Evolutionary conservation across 2,888 invertebrate species (phyloP).

Genomic region (Drosophila mercatorum): DNA sequence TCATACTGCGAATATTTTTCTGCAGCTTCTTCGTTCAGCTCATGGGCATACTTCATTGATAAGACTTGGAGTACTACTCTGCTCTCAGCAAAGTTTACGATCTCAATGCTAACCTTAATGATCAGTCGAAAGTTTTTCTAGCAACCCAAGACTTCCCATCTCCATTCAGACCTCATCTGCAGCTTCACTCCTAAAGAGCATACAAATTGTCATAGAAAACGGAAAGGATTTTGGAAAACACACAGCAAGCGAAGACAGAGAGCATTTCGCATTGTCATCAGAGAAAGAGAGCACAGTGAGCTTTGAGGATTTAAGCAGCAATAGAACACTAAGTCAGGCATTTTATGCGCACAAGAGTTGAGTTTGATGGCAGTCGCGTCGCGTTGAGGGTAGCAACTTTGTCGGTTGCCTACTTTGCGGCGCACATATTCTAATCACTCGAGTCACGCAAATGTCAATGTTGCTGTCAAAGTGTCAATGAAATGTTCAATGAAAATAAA

Average conservation of each 20-base stretch:
- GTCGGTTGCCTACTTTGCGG: constrained; percentile 56
- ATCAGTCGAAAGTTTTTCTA: too few species aligned
- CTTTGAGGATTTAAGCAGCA: constrained; percentile 20
- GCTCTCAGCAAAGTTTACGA: too few species aligned
- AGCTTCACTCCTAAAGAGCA: neutral
- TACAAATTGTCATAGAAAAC: neutral
- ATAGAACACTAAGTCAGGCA: constrained; percentile 37
- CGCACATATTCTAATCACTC: constrained; percentile 76
- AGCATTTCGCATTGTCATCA: constrained; percentile 16
- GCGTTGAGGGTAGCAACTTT: constrained; percentile 36
- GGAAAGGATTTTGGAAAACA: constrained; percentile 12
- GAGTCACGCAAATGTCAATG: constrained; percentile 80
- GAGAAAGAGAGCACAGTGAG: neutral
- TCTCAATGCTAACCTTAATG: too few species aligned
- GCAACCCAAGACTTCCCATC: too few species aligned
- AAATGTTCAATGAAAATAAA: constrained; percentile 81
- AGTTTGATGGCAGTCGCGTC: constrained; percentile 9
- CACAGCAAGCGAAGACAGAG: neutral
- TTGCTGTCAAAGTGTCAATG: constrained; percentile 79
- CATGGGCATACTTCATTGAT: too few species aligned
- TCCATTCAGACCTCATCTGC: too few species aligned
- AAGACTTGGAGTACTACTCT: too few species aligned
- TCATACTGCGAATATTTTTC: too few species aligned
- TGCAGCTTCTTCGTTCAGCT: too few species aligned
- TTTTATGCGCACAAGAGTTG: constrained; percentile 46